Evolutionary conservation across 2,113 vertebrate species (phyloP), one percentile per base, ranked within the genome.

Genomic region (Zosterops lateralis): DNA sequence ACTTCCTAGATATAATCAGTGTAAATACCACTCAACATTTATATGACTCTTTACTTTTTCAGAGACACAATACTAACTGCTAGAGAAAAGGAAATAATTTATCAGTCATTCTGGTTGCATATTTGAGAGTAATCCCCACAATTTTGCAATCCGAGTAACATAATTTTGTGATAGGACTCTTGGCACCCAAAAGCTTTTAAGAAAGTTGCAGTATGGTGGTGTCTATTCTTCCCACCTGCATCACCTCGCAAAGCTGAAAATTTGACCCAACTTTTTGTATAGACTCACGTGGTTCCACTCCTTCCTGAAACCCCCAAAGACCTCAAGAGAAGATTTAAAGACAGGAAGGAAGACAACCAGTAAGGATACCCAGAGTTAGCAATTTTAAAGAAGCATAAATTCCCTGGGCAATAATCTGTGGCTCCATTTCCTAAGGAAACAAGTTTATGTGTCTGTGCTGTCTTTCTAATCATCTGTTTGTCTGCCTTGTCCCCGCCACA

Each of bases 381-480:
- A 83, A 88, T 90, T 96, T 76, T 88, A 90, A 95, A 96, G 85
- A 92, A 71, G 29, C 7, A 0, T 92, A 66, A 77, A 88, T 77
- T 80, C 93, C 64, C 85, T 40, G 42, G 47, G 85, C 34, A 76
- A 83, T 57, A 88, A 90, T 85, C 67, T 40, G 29, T 44, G 80
- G 34, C 67, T 86, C 83, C 44, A 64, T 90, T 95, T 95, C 93
- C 95, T 83, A 86, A 85, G 88, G 92, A 93, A 96, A 92, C 14
- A 76, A 79, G 45, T 88, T 94, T 88, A 93, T 9, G 8, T 86
- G 75, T 93, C 88, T 95, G 56, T 77, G 60, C 90, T 96, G 90
- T 93, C 92, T 96, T 95, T 96, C 83, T 84, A 92, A 95, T 93
- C 64, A 93, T 84, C 83, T 68, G 47, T 90, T 90, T 80, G 71